Evolutionary conservation across 2,797 vertebrate species (phyloP), one percentile per base, ranked within the genome.

Genomic region (Thripadectes ignobilis): DNA sequence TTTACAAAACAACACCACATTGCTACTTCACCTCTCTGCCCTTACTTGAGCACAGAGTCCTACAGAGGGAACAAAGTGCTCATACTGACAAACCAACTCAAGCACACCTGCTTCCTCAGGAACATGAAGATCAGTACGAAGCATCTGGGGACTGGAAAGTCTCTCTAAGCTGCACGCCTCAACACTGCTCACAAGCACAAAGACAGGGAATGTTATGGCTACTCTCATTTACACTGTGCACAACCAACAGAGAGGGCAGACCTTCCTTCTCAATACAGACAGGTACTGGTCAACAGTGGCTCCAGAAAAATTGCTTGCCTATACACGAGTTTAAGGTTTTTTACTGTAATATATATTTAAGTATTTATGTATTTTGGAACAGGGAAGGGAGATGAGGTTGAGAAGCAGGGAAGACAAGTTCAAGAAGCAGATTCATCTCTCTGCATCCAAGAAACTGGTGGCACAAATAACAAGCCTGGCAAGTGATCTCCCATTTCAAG

Each of bases 381-480:
- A 61, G 82, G 85, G 63, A 90, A 95, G 36, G 71, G 38, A 86
- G 61, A 39, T 34, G 57, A 89, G 71, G 71, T 83, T 74, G 75
- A 89, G 55, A 89, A 95, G 90, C 88, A 85, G 84, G 72, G 68
- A 95, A 94, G 92, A 86, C 69, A 84, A 77, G 79, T 82, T 93
- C 63, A 85, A 96, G 92, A 96, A 95, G 81, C 72, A 95, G 94
- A 95, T 58, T 77, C 27, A 78, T 34, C 69, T 92, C 94, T 93
- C 93, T 5, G 23, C 83, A 82, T 87, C 81, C 68, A 79, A 92
- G 93, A 95, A 95, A 84, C 74, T 87, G 72, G 88, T 80, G 92
- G 92, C 94, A 93, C 85, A 94, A 92, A 66, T n/a, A 84, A 88
- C 51, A 93, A 96, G 93, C 85, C 85, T 79, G 83, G 69, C 88